phyloP scores from a whole-genome alignment of 2,113 vertebrate genomes.

The Microtus richardsoni region DNA sequence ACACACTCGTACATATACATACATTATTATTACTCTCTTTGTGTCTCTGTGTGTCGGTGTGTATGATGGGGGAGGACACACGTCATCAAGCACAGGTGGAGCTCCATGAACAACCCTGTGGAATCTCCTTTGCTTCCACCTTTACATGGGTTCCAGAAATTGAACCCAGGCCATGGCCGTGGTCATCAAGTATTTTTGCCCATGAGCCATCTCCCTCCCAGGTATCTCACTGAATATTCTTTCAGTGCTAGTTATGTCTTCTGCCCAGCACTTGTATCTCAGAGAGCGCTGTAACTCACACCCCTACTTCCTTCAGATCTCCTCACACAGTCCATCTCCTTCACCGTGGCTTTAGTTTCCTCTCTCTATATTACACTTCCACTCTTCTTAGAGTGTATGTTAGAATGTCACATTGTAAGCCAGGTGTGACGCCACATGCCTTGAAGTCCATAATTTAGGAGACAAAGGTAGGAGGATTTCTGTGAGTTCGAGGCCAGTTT shows the following conservation, averaged over 20 bases:
- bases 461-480: not conserved
- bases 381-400: not conserved
- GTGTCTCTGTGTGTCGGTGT: not conserved
- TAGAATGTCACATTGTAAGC: not conserved
- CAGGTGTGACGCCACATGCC: not conserved
- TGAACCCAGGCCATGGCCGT: not conserved
- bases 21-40: not conserved
- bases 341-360: not conserved
- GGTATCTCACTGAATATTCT: not conserved
- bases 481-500: not conserved
- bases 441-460: not conserved
- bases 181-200: not conserved
- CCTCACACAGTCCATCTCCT: not conserved
- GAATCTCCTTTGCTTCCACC: not conserved
- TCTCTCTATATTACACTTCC: not conserved
- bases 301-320: not conserved
- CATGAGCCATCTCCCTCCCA: not conserved
- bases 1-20: too few relatives aligned
- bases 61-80: not conserved
- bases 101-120: not conserved
- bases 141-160: not conserved
- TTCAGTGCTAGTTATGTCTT: not conserved
- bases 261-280: not conserved
- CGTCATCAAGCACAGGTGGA: not conserved
- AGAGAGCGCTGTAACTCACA: not conserved